A percentile compares a stretch with the other conserved stretches of the same genome.
These are phyloP conservation scores for Myioborus miniatus DNA, from an alignment of 2,797 vertebrate genomes.

Conservation along the genomic window DNA sequence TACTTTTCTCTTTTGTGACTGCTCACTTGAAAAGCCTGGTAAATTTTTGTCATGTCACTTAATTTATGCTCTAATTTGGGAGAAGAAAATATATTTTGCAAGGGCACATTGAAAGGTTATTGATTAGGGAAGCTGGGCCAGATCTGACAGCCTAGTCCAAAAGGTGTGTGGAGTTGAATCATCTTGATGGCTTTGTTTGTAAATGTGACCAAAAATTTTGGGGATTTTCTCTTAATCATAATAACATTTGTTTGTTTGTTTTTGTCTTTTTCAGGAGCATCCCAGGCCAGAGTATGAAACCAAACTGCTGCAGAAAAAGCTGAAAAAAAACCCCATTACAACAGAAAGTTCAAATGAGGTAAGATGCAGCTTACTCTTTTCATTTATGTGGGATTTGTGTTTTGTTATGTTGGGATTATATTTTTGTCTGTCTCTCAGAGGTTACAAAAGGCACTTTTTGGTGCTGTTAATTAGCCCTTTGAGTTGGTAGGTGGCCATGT, in stretches of 20 bases:
- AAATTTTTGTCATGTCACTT: not conserved
- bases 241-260: not conserved
- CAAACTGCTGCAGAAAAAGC: conserved; percentile 86
- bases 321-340: conserved; percentile 74
- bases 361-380: not conserved
- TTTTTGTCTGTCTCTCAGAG: not conserved
- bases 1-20: not conserved
- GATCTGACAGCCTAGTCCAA: not conserved
- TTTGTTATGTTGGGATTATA: not conserved
- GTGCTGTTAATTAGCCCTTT: not conserved
- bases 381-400: not conserved
- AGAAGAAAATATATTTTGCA: not conserved
- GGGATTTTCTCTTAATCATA: not conserved
- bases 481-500: not conserved
- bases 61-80: not conserved
- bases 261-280: conserved; percentile 78
- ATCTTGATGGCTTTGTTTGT: not conserved
- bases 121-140: not conserved
- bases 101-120: not conserved
- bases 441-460: not conserved
- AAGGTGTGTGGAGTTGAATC: not conserved
- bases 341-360: conserved; percentile 83
- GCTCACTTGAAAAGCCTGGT: not conserved
- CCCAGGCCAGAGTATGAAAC: conserved; percentile 93
- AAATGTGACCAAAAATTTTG: not conserved